Evolutionary conservation across 2,113 vertebrate genomes (phyloP).

Genomic region (Percina caprodes): DNA sequence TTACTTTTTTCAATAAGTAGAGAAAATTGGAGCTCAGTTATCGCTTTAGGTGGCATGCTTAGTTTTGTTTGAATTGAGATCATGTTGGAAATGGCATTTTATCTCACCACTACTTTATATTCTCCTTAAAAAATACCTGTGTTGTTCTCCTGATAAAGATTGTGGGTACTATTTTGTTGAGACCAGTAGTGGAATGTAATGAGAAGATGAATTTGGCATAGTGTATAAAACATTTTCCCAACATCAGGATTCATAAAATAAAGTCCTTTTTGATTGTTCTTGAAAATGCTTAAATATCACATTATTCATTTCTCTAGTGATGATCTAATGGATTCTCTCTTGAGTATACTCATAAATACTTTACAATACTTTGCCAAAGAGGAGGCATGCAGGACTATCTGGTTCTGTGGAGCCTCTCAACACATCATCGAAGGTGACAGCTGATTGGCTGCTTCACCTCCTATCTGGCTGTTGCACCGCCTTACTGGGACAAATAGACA

Average conservation of each 20-base stretch:
- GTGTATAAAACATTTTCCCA: not conserved
- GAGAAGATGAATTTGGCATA: not conserved
- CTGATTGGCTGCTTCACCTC: constrained; percentile 59
- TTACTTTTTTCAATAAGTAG: not conserved
- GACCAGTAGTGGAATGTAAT: not conserved
- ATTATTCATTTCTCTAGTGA: not conserved
- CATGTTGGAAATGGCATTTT: not conserved
- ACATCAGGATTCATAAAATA: not conserved
- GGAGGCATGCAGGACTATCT: constrained; percentile 12
- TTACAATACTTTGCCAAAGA: constrained; percentile 12
- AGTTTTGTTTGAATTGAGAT: not conserved
- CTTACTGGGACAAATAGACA: constrained; percentile 31
- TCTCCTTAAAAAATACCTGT: too few relatives aligned
- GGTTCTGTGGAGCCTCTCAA: constrained; percentile 24
- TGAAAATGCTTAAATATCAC: not conserved
- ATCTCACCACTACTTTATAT: too few relatives aligned
- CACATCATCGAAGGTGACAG: constrained; percentile 58
- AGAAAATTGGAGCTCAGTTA: not conserved
- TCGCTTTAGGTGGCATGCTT: not conserved
- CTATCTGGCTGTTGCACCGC: constrained; percentile 39
- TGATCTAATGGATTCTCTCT: not conserved
- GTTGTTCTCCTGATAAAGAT: too few relatives aligned
- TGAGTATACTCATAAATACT: constrained; percentile 5
- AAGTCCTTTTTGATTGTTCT: not conserved
- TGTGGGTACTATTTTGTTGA: not conserved